Evolutionary conservation across 2,888 invertebrate species (phyloP).

Genomic region (Drosophila nigricruria): DNA sequence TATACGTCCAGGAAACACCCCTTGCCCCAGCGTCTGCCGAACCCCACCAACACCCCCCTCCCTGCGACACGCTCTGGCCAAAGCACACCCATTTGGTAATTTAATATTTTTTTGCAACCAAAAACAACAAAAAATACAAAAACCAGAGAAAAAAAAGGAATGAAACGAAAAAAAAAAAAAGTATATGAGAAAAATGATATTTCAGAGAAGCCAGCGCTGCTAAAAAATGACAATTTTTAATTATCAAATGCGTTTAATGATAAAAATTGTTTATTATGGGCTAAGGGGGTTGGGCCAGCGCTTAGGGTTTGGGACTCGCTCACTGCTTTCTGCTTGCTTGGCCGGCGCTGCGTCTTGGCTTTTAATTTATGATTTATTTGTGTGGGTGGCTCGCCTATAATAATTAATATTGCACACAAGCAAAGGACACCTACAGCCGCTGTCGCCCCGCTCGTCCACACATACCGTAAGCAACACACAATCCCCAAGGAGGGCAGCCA

Average conservation of each 20-base stretch:
- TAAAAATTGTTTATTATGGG: slow-evolving; percentile 74
- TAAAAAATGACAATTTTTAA: slow-evolving; percentile 83
- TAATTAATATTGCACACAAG: slow-evolving; percentile 82
- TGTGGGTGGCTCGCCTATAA: slow-evolving; percentile 77
- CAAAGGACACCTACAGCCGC: slow-evolving; percentile 43
- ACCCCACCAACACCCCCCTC: not conserved
- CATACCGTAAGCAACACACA: slow-evolving; percentile 27
- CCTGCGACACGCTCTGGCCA: slow-evolving; percentile 7
- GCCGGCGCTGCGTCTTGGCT: slow-evolving; percentile 57
- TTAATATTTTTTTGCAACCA: slow-evolving; percentile 68
- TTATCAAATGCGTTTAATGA: slow-evolving; percentile 84
- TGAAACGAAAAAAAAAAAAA: slow-evolving; percentile 10
- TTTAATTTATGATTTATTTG: slow-evolving; percentile 79
- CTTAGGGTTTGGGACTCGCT: slow-evolving; percentile 30
- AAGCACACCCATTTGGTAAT: slow-evolving; percentile 64
- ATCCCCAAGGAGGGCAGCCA: slow-evolving; percentile 40
- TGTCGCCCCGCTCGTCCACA: not conserved
- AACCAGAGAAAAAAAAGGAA: slow-evolving; percentile 3
- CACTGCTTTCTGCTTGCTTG: slow-evolving; percentile 59
- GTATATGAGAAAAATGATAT: slow-evolving; percentile 59
- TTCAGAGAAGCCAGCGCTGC: slow-evolving; percentile 45
- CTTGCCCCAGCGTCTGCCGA: slow-evolving; percentile 24
- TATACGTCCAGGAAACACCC: slow-evolving; percentile 48
- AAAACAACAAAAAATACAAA: slow-evolving; percentile 12
- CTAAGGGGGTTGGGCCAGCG: slow-evolving; percentile 16